Conservation (phyloP, 2,797 vertebrate genomes). For the Aselliscus stoliczkanus region DNA sequence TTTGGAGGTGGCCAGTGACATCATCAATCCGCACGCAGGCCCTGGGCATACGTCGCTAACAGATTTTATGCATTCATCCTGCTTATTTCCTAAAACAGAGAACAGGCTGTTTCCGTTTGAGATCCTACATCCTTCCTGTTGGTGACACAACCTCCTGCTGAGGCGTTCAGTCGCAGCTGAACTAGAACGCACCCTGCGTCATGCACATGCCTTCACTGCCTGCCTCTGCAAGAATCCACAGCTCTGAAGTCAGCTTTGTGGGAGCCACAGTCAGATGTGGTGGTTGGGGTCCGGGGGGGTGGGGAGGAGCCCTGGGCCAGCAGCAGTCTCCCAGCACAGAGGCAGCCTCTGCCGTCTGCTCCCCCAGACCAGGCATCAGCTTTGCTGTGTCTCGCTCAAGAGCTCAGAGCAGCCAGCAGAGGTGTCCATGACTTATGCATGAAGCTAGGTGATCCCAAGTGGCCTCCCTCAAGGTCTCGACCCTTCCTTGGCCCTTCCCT, state of each 20-base stretch:
- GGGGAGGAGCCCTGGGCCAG: not conserved
- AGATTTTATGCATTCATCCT: too few species aligned
- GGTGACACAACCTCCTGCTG: not conserved
- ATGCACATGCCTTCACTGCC: not conserved
- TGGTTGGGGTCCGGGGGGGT: too few species aligned
- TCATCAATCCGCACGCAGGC: not conserved
- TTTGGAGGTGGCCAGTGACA: not conserved
- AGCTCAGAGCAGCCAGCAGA: not conserved
- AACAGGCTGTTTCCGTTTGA: not conserved
- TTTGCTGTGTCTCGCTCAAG: not conserved
- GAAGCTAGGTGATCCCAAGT: conserved; percentile 38
- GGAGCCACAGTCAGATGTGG: not conserved
- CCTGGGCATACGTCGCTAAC: rapidly evolving
- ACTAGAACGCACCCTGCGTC: rapidly evolving
- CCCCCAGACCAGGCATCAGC: not conserved
- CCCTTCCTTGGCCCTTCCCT: conserved; percentile 24
- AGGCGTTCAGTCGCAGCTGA: not conserved
- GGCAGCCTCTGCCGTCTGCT: not conserved
- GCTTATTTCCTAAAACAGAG: not conserved
- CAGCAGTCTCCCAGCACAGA: not conserved
- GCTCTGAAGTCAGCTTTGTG: not conserved
- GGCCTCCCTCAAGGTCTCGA: conserved; percentile 46
- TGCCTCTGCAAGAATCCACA: not conserved
- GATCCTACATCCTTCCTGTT: not conserved
- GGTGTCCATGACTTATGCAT: conserved; percentile 56